A percentile compares a stretch with the other conserved stretches of the same genome.
These are phyloP conservation scores for Pristionchus maxplancki DNA, from an alignment of 2,888 invertebrate species.

Conservation along the genomic window DNA sequence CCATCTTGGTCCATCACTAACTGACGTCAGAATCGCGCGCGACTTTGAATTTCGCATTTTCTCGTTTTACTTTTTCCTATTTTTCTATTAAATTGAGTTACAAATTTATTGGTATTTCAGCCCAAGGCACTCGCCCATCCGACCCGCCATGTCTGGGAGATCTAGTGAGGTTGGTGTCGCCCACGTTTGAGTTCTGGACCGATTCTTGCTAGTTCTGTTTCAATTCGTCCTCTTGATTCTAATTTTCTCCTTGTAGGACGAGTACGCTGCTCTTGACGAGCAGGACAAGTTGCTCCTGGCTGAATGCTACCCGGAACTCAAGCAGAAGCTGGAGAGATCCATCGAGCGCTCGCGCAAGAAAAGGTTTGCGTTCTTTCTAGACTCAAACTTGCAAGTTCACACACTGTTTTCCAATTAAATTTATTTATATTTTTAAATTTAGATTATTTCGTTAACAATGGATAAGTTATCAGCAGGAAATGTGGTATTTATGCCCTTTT, in stretches of 20 bases:
- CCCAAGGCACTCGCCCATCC: background rate
- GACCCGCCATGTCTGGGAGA: background rate
- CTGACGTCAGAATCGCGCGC: background rate
- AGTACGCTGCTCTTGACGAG: slow-evolving; percentile 44
- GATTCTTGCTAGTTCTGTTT: too few relatives aligned
- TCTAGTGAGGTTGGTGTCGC: background rate
- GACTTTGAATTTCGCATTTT: background rate
- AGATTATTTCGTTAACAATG: background rate
- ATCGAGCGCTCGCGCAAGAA: slow-evolving; percentile 22
- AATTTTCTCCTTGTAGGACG: background rate
- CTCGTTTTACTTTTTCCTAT: background rate
- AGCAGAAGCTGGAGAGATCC: slow-evolving; percentile 17
- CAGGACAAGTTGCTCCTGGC: slow-evolving; percentile 53
- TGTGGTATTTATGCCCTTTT: background rate
- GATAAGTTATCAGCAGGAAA: background rate
- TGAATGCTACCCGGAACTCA: slow-evolving; percentile 57
- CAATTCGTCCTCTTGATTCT: background rate
- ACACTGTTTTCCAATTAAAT: too few relatives aligned
- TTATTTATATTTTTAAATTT: background rate
- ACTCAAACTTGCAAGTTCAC: background rate
- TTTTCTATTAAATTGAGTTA: background rate
- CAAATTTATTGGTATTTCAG: background rate
- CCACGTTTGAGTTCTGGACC: background rate
- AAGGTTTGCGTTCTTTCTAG: background rate
- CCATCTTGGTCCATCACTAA: background rate